A percentile compares a stretch with the other conserved stretches of the same genome.
These are phyloP conservation scores for Ferrisia virgata DNA, from an alignment of 2,888 invertebrate species.

Conservation along the genomic window DNA sequence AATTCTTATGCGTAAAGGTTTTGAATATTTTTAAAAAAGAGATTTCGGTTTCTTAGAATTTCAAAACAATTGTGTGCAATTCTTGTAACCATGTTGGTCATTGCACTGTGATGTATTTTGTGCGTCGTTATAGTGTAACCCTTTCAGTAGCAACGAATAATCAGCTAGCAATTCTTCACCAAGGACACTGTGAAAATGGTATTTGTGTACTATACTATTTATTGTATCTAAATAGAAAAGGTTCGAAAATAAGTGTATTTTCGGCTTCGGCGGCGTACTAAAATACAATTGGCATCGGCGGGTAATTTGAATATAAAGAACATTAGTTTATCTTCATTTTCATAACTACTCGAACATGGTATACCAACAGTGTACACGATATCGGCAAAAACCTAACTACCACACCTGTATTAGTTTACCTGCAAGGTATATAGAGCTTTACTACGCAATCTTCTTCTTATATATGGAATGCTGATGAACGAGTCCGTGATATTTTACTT, in stretches of 20 bases:
- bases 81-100: not conserved
- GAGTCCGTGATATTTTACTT: not conserved
- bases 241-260: not conserved
- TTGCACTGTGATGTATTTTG: not conserved
- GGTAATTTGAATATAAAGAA: constrained; percentile 2
- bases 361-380: not conserved
- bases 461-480: not conserved
- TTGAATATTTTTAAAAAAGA: not conserved
- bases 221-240: not conserved
- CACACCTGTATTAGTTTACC: constrained; percentile 7
- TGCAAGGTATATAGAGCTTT: not conserved
- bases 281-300: not conserved
- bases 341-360: not conserved
- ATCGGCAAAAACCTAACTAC: not conserved
- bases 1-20: not conserved
- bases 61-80: constrained; percentile 1
- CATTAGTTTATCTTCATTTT: constrained; percentile 2
- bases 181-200: not conserved
- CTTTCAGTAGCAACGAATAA: not conserved
- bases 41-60: not conserved
- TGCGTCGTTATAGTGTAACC: not conserved
- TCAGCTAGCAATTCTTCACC: constrained; percentile 4
- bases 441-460: not conserved
- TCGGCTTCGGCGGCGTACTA: not conserved
- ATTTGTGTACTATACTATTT: not conserved